A percentile compares a stretch with the other conserved stretches of the same genome.
Conservation (phyloP, 2,888 invertebrate genomes). For the Thyatira batis region DNA sequence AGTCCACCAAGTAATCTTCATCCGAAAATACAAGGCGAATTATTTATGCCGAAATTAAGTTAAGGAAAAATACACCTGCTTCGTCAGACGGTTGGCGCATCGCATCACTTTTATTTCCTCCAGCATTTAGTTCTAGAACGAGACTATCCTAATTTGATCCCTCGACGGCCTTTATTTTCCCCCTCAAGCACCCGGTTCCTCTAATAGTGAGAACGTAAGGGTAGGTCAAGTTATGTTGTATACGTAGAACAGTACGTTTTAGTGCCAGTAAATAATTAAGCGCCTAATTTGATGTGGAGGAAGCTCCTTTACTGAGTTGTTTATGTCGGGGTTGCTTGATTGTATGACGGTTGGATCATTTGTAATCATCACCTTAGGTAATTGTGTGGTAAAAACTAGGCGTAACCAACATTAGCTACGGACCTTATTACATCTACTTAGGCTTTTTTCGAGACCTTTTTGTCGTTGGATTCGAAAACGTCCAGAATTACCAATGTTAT, state of each 20-base stretch:
- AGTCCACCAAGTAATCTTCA: too few species aligned
- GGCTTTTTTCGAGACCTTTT: too few species aligned
- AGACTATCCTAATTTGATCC: conserved; percentile 64
- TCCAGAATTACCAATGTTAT: too few species aligned
- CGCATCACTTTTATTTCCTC: conserved; percentile 72
- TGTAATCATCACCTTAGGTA: conserved; percentile 38
- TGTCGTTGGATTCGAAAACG: too few species aligned
- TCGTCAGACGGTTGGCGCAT: conserved; percentile 48
- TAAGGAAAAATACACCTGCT: conserved; percentile 69
- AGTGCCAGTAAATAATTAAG: conserved; percentile 79
- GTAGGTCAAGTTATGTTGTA: conserved; percentile 58
- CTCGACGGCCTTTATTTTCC: conserved; percentile 42
- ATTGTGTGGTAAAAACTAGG: conserved; percentile 3
- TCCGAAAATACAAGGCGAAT: conserved; percentile 26
- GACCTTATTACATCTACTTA: not conserved
- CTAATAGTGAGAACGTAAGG: conserved; percentile 34
- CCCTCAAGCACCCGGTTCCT: conserved; percentile 26
- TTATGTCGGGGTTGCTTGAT: conserved; percentile 65
- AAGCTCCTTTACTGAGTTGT: conserved; percentile 58
- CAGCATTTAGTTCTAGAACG: conserved; percentile 60
- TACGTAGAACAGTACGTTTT: conserved; percentile 67
- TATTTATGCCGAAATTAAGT: conserved; percentile 51
- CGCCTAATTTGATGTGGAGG: conserved; percentile 78
- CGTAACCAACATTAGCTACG: not conserved
- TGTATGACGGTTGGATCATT: conserved; percentile 49